Conservation (phyloP, 1,140 invertebrate genomes). For the Zaprionus kolodkinae region DNA sequence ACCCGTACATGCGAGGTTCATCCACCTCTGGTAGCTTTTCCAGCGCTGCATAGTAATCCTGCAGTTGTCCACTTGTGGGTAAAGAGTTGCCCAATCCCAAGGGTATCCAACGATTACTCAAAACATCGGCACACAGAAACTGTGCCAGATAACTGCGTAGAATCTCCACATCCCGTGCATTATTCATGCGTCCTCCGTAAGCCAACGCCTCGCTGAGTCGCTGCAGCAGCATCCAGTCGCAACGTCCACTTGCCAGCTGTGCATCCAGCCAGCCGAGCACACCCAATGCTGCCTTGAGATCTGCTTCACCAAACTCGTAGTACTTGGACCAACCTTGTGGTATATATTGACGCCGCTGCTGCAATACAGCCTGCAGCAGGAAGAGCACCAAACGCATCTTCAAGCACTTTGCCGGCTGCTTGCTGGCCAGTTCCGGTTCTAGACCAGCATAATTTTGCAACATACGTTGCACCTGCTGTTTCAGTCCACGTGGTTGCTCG, state of each 20-base stretch:
- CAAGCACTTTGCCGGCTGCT: slow-evolving; percentile 69
- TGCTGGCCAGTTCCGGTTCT: slow-evolving; percentile 32
- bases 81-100: slow-evolving; percentile 85
- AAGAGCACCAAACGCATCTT: slow-evolving; percentile 83
- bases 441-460: slow-evolving; percentile 78
- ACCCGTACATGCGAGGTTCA: slow-evolving; percentile 89
- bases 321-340: slow-evolving; percentile 93
- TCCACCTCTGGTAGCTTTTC: slow-evolving; percentile 89
- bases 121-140: slow-evolving; percentile 88
- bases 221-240: slow-evolving; percentile 91
- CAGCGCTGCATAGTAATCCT: slow-evolving; percentile 88
- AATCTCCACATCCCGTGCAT: slow-evolving; percentile 90
- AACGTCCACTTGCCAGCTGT: slow-evolving; percentile 53
- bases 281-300: slow-evolving; percentile 91
- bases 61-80: slow-evolving; percentile 85
- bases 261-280: slow-evolving; percentile 88
- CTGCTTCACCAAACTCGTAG: slow-evolving; percentile 95
- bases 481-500: slow-evolving; percentile 89
- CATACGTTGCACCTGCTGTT: slow-evolving; percentile 86
- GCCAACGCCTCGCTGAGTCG: slow-evolving; percentile 93
- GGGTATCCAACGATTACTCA: slow-evolving; percentile 86
- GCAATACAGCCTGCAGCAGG: slow-evolving; percentile 90
- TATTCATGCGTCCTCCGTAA: slow-evolving; percentile 95
- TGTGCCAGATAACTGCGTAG: slow-evolving; percentile 90
- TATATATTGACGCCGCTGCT: slow-evolving; percentile 94